Evolutionary conservation across 2,888 invertebrate species (phyloP).

Genomic region (Agonopterix alstromeriana): DNA sequence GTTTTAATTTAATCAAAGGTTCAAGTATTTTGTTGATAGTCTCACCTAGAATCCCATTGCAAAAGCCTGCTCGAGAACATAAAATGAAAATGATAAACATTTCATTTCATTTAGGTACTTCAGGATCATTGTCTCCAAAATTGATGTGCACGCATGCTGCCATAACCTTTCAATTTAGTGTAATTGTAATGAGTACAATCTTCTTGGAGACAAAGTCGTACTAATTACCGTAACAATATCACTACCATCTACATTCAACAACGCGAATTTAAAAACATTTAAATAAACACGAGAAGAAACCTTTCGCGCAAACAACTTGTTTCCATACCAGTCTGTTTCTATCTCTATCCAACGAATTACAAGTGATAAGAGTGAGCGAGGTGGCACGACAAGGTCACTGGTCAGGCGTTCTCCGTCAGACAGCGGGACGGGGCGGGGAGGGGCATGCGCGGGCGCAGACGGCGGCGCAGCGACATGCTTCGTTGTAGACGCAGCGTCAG

Average conservation of each 20-base stretch:
- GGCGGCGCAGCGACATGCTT: conserved; percentile 61
- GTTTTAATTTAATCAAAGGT: too few relatives aligned
- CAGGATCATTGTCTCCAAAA: too few relatives aligned
- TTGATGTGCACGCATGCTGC: too few relatives aligned
- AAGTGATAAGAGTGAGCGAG: conserved; percentile 39
- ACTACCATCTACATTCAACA: not conserved
- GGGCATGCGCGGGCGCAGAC: conserved; percentile 50
- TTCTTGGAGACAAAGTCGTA: too few relatives aligned
- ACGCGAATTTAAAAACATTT: conserved; percentile 66
- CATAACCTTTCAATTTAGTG: too few relatives aligned
- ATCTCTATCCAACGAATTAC: conserved; percentile 32
- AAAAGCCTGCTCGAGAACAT: too few relatives aligned
- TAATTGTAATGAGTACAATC: too few relatives aligned
- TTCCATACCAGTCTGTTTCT: conserved; percentile 45
- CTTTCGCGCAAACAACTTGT: conserved; percentile 65
- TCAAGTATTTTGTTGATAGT: too few relatives aligned
- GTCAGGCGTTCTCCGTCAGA: conserved; percentile 69
- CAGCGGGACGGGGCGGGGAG: conserved; percentile 48
- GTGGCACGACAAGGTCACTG: conserved; percentile 68
- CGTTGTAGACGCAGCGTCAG: conserved; percentile 58
- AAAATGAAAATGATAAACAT: too few relatives aligned
- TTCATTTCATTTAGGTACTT: too few relatives aligned
- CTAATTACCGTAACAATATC: too few relatives aligned
- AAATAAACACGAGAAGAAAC: conserved; percentile 56
- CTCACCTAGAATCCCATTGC: too few relatives aligned